Evolutionary conservation across 2,888 invertebrate genomes (phyloP).

Genomic region (Heliconius ismenius): DNA sequence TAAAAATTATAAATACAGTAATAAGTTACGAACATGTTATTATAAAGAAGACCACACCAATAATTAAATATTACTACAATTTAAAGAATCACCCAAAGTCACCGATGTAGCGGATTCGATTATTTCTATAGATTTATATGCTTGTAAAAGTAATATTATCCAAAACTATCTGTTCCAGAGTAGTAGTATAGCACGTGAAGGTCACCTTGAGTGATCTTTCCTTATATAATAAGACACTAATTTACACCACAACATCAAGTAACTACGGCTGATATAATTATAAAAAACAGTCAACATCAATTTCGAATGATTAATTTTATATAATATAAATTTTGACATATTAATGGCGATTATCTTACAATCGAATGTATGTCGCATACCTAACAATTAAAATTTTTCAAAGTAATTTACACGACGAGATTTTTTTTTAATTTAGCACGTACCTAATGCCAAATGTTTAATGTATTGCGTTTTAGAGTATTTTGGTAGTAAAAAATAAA

Average conservation of each 20-base stretch:
- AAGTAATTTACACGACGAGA: constrained; percentile 32
- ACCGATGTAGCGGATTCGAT: constrained; percentile 38
- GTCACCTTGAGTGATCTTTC: constrained; percentile 66
- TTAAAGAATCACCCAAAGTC: constrained; percentile 75
- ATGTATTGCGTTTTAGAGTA: constrained; percentile 66
- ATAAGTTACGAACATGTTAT: constrained; percentile 72
- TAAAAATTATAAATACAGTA: constrained; percentile 62
- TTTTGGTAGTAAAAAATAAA: constrained; percentile 75
- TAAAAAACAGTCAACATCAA: constrained; percentile 83
- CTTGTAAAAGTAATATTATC: constrained; percentile 42
- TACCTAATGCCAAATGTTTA: constrained; percentile 40
- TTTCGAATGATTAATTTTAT: constrained; percentile 77
- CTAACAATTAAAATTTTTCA: constrained; percentile 30
- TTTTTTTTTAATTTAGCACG: constrained; percentile 48
- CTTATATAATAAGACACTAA: constrained; percentile 80
- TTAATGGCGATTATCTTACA: constrained; percentile 78
- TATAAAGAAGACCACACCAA: constrained; percentile 80
- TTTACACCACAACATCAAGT: constrained; percentile 83
- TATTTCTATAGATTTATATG: constrained; percentile 30
- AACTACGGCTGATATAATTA: constrained; percentile 81
- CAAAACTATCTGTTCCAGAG: constrained; percentile 42
- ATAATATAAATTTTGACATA: constrained; percentile 74
- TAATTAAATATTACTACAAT: constrained; percentile 74
- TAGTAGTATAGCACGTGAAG: constrained; percentile 34
- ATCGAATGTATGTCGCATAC: constrained; percentile 55